A percentile compares a stretch with the other conserved stretches of the same genome.
These are phyloP conservation scores for Argyrosomus regius DNA, from an alignment of 2,797 vertebrate species.

Conservation along the genomic window DNA sequence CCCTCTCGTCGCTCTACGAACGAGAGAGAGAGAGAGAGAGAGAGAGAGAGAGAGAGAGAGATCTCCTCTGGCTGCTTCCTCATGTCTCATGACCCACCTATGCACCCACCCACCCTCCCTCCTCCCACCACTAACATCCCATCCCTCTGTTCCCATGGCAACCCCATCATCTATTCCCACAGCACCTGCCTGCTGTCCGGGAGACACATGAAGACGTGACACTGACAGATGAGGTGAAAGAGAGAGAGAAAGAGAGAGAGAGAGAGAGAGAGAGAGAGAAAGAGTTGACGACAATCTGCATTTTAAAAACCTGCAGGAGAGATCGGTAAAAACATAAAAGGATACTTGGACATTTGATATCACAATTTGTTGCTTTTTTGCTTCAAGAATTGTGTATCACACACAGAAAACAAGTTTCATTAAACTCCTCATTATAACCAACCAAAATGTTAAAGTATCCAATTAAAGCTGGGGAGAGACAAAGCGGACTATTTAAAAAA, in stretches of 20 bases:
- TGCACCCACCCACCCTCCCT: conserved; percentile 29
- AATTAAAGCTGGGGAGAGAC: conserved; percentile 21
- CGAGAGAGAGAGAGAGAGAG: no score
- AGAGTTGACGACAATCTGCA: conserved; percentile 41
- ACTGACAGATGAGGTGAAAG: conserved; percentile 74
- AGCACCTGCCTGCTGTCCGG: conserved; percentile 80
- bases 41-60: no score
- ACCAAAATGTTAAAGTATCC: conserved; percentile 37
- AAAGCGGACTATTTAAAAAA: conserved; percentile 9
- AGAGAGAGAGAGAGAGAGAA: conserved; percentile 26
- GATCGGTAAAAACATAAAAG: conserved; percentile 47
- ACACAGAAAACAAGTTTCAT: conserved; percentile 19
- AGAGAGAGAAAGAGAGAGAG: conserved; percentile 38
- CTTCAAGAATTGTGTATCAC: conserved; percentile 8
- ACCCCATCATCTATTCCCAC: conserved; percentile 73
- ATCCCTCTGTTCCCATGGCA: conserved; percentile 73
- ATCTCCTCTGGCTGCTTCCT: conserved; percentile 29
- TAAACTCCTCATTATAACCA: conserved; percentile 4
- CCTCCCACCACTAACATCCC: conserved; percentile 45
- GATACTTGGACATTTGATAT: conserved; percentile 49
- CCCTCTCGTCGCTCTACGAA: conserved; percentile 13
- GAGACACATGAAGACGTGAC: conserved; percentile 73
- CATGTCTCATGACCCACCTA: conserved; percentile 53
- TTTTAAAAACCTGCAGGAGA: conserved; percentile 69
- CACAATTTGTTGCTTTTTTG: conserved; percentile 12